Evolutionary conservation across 2,888 invertebrate genomes (phyloP).

Genomic region (Gerris lacustris): DNA sequence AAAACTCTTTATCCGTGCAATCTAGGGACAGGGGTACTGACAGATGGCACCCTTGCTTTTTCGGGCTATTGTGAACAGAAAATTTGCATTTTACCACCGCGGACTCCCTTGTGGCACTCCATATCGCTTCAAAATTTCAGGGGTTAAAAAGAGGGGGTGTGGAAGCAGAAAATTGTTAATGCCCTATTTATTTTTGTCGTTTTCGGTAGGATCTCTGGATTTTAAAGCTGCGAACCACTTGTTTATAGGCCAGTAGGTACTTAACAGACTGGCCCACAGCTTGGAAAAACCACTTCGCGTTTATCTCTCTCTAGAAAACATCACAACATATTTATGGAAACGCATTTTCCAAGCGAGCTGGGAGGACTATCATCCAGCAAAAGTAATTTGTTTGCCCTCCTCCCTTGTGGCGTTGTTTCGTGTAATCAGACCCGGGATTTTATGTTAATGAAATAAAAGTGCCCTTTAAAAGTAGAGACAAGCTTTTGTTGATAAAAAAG

Average conservation of each 20-base stretch:
- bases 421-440: background rate
- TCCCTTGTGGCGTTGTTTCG: too few relatives aligned
- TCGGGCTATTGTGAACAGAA: too few relatives aligned
- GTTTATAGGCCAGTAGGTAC: slow-evolving; percentile 5
- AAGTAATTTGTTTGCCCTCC: too few relatives aligned
- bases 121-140: too few relatives aligned
- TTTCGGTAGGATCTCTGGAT: background rate
- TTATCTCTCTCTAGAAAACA: background rate
- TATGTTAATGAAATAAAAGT: slow-evolving; percentile 5
- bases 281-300: background rate
- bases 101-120: too few relatives aligned
- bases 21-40: too few relatives aligned
- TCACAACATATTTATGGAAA: background rate
- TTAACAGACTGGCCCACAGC: background rate
- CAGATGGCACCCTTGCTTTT: too few relatives aligned
- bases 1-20: too few relatives aligned
- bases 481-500: too few relatives aligned
- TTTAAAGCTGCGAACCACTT: background rate
- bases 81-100: too few relatives aligned
- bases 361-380: too few relatives aligned
- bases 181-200: slow-evolving; percentile 1
- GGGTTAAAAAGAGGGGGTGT: background rate
- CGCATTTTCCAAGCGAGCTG: background rate
- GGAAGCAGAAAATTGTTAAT: background rate
- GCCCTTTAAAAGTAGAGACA: too few relatives aligned